Conservation (phyloP, 2,797 vertebrate genomes). For the Tragelaphus eurycerus region DNA sequence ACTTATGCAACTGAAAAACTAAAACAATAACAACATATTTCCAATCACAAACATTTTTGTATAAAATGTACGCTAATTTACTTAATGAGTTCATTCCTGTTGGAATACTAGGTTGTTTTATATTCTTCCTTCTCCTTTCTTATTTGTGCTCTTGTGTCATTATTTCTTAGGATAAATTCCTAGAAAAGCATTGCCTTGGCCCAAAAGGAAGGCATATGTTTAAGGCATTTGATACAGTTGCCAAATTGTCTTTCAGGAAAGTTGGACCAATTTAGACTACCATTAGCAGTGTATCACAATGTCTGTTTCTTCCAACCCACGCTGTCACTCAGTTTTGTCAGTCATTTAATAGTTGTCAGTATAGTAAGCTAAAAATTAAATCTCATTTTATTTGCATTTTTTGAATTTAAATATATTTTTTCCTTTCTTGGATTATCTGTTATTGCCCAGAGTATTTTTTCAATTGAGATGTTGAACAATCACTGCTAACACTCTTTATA, state of each 20-base stretch:
- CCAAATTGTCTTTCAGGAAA: slow-evolving; percentile 63
- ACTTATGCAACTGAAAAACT: too few species aligned
- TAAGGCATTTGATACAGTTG: slow-evolving; percentile 47
- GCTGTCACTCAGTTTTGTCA: slow-evolving; percentile 53
- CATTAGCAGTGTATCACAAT: slow-evolving; percentile 33
- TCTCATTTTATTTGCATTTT: neutral
- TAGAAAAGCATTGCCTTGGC: slow-evolving; percentile 44
- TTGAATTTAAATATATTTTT: slow-evolving; percentile 25
- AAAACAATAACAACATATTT: too few species aligned
- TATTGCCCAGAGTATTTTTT: slow-evolving; percentile 27
- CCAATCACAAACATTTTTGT: too few species aligned
- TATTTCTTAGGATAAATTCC: slow-evolving; percentile 55
- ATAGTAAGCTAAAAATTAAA: slow-evolving; percentile 43
- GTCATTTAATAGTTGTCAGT: slow-evolving; percentile 61
- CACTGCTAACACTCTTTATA: neutral
- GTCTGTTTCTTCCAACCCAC: slow-evolving; percentile 31
- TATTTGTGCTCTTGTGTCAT: neutral
- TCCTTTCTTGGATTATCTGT: slow-evolving; percentile 14
- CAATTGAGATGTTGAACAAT: neutral
- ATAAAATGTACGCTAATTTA: neutral
- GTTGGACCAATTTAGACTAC: slow-evolving; percentile 50
- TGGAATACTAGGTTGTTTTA: neutral
- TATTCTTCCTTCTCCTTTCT: neutral
- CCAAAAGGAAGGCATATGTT: slow-evolving; percentile 54
- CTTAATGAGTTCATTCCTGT: neutral